Conservation (phyloP, 2,113 vertebrate genomes). For the Dromas ardeola region DNA sequence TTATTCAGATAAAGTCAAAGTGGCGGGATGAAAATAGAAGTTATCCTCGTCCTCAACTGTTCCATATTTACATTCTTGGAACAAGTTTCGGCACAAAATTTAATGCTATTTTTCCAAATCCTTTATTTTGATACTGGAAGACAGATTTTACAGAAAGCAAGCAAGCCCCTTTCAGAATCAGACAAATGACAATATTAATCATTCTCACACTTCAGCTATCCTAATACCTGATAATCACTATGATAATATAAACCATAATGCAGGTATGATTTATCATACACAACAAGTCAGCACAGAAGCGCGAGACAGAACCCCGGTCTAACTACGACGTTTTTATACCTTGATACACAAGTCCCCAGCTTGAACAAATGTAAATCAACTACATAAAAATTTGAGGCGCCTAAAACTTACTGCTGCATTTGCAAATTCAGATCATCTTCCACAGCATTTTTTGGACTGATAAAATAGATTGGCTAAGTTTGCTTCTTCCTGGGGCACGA, state of each 20-base stretch:
- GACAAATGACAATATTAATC: not conserved
- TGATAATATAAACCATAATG: not conserved
- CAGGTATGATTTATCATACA: not conserved
- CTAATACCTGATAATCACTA: not conserved
- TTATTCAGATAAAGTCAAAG: not conserved
- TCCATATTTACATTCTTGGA: not conserved
- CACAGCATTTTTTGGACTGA: not conserved
- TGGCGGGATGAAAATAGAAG: not conserved
- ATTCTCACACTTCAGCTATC: not conserved
- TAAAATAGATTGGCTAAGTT: not conserved
- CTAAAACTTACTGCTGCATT: not conserved
- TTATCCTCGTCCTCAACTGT: fast-evolving
- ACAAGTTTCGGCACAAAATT: not conserved
- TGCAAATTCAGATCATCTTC: not conserved
- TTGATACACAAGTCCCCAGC: not conserved
- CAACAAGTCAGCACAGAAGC: not conserved
- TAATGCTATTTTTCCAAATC: not conserved
- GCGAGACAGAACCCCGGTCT: not conserved
- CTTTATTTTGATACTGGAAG: not conserved
- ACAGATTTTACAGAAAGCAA: not conserved
- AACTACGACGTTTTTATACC: not conserved
- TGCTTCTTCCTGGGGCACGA: not conserved
- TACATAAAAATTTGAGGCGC: not conserved
- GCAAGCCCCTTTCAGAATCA: not conserved
- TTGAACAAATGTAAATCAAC: not conserved